phyloP scores from a whole-genome alignment of 2,113 vertebrate species.

The Corythornis vintsioides region DNA sequence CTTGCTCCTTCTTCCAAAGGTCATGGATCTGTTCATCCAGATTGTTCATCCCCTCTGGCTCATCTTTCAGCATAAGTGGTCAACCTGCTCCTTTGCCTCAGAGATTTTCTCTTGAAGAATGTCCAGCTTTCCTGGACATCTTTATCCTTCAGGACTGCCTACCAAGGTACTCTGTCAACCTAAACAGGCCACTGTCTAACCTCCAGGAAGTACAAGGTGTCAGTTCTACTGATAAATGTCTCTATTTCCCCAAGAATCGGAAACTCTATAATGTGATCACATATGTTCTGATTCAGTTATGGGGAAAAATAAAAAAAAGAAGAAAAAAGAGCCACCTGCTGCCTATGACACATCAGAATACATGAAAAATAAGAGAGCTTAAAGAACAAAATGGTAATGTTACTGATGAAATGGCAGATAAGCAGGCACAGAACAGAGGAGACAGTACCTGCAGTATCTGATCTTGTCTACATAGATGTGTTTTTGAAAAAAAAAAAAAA shows the following conservation, averaged over 20 bases:
- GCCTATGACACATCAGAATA: neutral
- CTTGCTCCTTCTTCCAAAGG: neutral
- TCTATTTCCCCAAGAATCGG: neutral
- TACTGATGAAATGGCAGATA: neutral
- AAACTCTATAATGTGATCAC: neutral
- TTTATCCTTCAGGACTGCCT: neutral
- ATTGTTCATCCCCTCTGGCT: neutral
- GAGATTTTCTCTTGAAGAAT: neutral
- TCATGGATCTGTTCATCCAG: neutral
- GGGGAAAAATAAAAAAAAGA: too few relatives aligned
- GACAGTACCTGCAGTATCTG: neutral
- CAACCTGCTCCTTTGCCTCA: neutral
- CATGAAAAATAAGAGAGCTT: neutral
- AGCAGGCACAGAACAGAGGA: neutral
- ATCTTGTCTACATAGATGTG: neutral
- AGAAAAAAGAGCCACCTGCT: neutral
- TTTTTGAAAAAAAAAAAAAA: too few relatives aligned
- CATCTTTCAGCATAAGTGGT: neutral
- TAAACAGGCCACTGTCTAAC: neutral
- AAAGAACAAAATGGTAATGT: neutral
- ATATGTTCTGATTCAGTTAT: neutral
- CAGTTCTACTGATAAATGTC: neutral
- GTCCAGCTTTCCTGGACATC: rapidly evolving
- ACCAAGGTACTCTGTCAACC: neutral
- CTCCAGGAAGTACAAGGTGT: neutral